Evolutionary conservation across 92 coral and sea anemone genomes (phyloP), one percentile per base, ranked within the genome.

Genomic region (Zoanthus sociatus): DNA sequence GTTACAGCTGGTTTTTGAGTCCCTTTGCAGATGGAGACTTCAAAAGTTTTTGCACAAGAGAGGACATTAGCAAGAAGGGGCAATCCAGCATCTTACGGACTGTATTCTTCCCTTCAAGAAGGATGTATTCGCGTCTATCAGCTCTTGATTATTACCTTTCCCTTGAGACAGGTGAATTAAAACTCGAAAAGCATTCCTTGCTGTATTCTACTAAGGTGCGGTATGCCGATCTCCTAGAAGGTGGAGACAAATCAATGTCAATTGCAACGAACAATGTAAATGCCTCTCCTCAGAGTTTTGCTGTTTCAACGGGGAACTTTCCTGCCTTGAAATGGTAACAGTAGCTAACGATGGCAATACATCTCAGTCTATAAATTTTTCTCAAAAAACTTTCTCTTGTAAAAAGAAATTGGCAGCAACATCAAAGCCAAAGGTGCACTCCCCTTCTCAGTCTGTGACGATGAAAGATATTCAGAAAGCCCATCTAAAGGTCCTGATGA

Each of bases 61-160:
- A 26, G 26, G 26, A 26, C 26, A 26, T 26, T 26, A 26, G 26
- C 26, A 26, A 26, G 26, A 26, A 26, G 26, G 26, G 26, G 26
- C 26, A 26, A 26, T 26, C 26, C 26, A 26, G 26, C 26, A 26
- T 26, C 26, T 26, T 26, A 26, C 26, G 26, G 26, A 0, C 26
- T 26, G 26, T 26, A 26, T 26, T 26, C 26, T 26, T 26, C 26
- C 26, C 26, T 26, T 26, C 26, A 26, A 26, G 26, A 26, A 26
- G 26, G 26, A 26, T 26, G 26, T 26, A 26, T 26, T 26, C 26
- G 47, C 70, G 87, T 20, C 60, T 51, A 17, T 76, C 89, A 0
- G 71, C 74, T 6, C 87, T 89, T n/a, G 92, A 92, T 64, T 77
- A 58, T n/a, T 92, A 92, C 78, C 77, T 92, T 3, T 82, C 91